These are phyloP conservation scores for Aphelenchoides fujianensis DNA, from an alignment of 1,140 invertebrate species.

Conservation along the genomic window DNA sequence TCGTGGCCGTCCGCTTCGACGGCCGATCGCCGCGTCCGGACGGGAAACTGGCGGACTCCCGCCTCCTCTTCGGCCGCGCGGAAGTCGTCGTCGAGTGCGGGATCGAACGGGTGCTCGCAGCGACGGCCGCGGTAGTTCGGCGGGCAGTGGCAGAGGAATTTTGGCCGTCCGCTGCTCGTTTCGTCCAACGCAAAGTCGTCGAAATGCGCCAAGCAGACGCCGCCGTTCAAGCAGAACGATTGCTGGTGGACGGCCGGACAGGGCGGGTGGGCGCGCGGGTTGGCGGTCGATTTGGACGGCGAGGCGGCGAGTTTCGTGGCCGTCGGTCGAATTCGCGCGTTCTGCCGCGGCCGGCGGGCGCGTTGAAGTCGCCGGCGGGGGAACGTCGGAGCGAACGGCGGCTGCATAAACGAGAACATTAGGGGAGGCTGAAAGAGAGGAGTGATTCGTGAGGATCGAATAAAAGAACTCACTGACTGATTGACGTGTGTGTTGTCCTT, in stretches of 20 bases:
- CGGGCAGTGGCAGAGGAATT: background rate
- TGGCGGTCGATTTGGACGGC: too few species aligned
- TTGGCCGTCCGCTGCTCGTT: too few species aligned
- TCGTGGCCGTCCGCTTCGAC: too few species aligned
- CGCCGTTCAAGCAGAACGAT: background rate
- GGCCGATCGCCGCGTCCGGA: too few species aligned
- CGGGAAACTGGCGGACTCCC: background rate
- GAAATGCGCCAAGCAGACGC: background rate
- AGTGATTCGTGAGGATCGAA: too few species aligned
- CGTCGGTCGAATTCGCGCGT: too few species aligned
- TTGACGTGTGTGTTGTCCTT: background rate
- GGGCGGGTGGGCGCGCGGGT: background rate
- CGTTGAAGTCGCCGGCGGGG: background rate
- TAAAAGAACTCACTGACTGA: too few species aligned
- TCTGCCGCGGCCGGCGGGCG: background rate
- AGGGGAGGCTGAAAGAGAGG: background rate
- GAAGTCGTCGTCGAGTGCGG: background rate
- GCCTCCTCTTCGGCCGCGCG: background rate
- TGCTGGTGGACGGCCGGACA: background rate
- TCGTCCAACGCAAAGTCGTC: background rate
- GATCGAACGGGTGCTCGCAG: background rate
- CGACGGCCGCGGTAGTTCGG: background rate
- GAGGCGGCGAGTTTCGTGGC: too few species aligned
- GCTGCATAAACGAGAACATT: background rate
- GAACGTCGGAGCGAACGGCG: slow-evolving; percentile 1